Conservation (phyloP, 2,113 vertebrate species). For the Sigmodon hispidus region DNA sequence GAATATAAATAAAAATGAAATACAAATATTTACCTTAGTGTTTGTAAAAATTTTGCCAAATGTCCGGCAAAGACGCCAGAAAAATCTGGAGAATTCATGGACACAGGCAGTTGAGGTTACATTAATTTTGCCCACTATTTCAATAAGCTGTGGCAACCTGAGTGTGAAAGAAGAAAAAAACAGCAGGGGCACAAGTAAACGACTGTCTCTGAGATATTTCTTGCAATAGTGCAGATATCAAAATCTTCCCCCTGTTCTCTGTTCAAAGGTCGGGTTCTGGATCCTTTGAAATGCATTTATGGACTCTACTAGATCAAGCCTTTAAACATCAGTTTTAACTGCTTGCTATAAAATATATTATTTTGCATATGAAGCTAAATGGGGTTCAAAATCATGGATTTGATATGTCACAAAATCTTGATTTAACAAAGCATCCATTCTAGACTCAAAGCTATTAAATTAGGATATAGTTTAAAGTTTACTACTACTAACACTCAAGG, state of each 20-base stretch:
- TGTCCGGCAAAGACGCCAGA: conserved; percentile 98
- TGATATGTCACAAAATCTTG: background rate
- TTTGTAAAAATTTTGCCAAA: conserved; percentile 99
- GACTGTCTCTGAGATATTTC: conserved; percentile 48
- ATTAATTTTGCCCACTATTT: conserved; percentile 97
- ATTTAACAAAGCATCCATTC: background rate
- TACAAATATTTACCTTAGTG: conserved; percentile 92
- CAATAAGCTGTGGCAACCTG: conserved; percentile 97
- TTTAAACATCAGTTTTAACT: conserved; percentile 46
- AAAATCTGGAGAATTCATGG: conserved; percentile 99
- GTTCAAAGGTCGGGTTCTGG: background rate
- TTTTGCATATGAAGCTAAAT: background rate
- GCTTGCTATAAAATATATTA: conserved; percentile 27
- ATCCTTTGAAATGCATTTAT: conserved; percentile 31
- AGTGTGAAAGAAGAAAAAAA: conserved; percentile 72
- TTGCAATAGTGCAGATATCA: conserved; percentile 7
- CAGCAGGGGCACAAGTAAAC: conserved; percentile 79
- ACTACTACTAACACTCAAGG: background rate
- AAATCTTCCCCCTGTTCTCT: background rate
- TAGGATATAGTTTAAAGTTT: background rate
- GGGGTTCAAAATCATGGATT: background rate
- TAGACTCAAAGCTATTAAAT: conserved; percentile 13
- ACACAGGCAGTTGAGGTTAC: conserved; percentile 96
- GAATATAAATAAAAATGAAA: conserved; percentile 66
- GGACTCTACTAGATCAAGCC: background rate